Evolutionary conservation across 2,888 invertebrate genomes (phyloP).

Genomic region (Tipula confusa): DNA sequence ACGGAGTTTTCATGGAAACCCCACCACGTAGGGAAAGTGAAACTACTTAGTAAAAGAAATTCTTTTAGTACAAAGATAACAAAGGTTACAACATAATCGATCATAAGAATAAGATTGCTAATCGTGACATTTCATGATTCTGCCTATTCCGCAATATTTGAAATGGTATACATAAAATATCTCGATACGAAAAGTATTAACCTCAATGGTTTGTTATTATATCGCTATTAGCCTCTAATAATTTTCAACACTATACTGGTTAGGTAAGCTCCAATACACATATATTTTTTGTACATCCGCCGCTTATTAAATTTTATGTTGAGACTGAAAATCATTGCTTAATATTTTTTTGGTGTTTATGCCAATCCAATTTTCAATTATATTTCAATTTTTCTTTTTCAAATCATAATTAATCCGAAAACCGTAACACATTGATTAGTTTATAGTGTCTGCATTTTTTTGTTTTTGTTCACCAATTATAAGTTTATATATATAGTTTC

Average conservation of each 20-base stretch:
- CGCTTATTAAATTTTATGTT: constrained; percentile 17
- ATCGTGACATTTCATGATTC: too few species aligned
- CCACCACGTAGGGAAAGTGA: too few species aligned
- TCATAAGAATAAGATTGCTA: too few species aligned
- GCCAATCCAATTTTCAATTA: not conserved
- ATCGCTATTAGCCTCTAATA: not conserved
- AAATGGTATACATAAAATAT: not conserved
- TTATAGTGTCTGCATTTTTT: not conserved
- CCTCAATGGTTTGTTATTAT: not conserved
- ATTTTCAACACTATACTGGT: not conserved
- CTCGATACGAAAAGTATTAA: not conserved
- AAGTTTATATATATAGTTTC: not conserved
- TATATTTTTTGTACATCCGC: not conserved
- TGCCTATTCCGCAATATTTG: not conserved
- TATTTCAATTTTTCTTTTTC: not conserved
- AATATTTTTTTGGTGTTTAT: not conserved
- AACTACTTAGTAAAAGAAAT: too few species aligned
- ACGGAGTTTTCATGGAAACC: too few species aligned
- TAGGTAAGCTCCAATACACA: not conserved
- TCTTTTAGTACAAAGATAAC: too few species aligned
- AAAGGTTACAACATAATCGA: too few species aligned
- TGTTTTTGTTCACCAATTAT: not conserved
- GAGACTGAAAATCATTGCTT: not conserved
- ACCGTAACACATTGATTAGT: not conserved
- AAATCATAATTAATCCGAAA: not conserved